Percentiles rank a stretch among this genome's conserved stretches.
Conservation (phyloP, 2,797 vertebrate species). For the Diplodus sargus region DNA sequence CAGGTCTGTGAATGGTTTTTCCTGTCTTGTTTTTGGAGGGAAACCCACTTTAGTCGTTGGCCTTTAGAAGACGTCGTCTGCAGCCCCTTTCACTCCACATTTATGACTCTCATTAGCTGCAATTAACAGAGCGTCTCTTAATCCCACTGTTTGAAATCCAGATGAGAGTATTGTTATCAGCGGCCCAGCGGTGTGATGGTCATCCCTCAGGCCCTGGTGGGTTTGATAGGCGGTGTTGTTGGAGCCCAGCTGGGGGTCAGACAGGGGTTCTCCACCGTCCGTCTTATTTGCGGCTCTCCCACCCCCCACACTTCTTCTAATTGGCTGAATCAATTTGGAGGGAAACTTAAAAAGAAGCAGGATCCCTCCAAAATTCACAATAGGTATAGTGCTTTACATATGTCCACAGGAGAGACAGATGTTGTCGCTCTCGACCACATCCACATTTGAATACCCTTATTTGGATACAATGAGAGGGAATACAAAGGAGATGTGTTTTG, state of each 20-base stretch:
- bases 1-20: slow-evolving; percentile 31
- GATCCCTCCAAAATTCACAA: slow-evolving; percentile 84
- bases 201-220: slow-evolving; percentile 32
- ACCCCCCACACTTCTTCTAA: slow-evolving; percentile 68
- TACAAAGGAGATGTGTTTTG: slow-evolving; percentile 74
- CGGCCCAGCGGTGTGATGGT: slow-evolving; percentile 42
- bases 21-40: slow-evolving; percentile 66
- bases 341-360: slow-evolving; percentile 75
- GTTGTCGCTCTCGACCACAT: slow-evolving; percentile 74
- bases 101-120: slow-evolving; percentile 73
- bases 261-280: slow-evolving; percentile 73
- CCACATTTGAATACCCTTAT: slow-evolving; percentile 76
- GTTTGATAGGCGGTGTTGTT: slow-evolving; percentile 63
- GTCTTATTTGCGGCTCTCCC: slow-evolving; percentile 33
- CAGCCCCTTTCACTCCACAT: slow-evolving; percentile 54
- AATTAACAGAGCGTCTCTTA: slow-evolving; percentile 55
- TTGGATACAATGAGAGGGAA: slow-evolving; percentile 72
- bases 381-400: slow-evolving; percentile 80
- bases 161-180: slow-evolving; percentile 62
- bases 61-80: slow-evolving; percentile 17
- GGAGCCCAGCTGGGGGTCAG: slow-evolving; percentile 74
- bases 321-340: slow-evolving; percentile 81
- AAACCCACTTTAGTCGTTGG: slow-evolving; percentile 47
- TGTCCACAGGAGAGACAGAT: slow-evolving; percentile 80
- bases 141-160: slow-evolving; percentile 47